A percentile compares a stretch with the other conserved stretches of the same genome.
These are phyloP conservation scores for Sebastes hubbsi DNA, from an alignment of 2,797 vertebrate species.

Conservation along the genomic window DNA sequence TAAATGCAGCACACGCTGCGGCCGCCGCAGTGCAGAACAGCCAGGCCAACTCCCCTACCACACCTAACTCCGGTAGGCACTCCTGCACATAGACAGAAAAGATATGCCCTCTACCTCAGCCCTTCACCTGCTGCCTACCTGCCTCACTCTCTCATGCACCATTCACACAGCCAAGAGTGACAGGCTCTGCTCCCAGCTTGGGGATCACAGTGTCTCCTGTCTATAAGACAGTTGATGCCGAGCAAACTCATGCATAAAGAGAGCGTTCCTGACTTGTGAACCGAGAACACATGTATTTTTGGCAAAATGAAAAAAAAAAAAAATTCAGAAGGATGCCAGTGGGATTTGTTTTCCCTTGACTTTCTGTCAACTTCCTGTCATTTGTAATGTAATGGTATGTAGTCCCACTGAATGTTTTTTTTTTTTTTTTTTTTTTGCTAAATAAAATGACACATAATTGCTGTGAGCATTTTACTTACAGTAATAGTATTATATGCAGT, in stretches of 20 bases:
- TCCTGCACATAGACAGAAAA: conserved; percentile 55
- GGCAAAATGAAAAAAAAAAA: conserved; percentile 44
- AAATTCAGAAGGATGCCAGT: conserved; percentile 62
- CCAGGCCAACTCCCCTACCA: conserved; percentile 97
- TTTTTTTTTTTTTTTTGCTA: conserved; percentile 10
- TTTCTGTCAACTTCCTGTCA: conserved; percentile 72
- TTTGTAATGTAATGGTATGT: conserved; percentile 74
- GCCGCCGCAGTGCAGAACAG: conserved; percentile 97
- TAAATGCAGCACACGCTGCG: conserved; percentile 87
- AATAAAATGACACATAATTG: conserved; percentile 59
- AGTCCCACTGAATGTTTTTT: conserved; percentile 48
- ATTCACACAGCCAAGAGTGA: conserved; percentile 78
- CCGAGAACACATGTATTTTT: conserved; percentile 79
- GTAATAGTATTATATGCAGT: conserved; percentile 30
- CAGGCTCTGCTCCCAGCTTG: conserved; percentile 80
- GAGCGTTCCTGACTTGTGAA: conserved; percentile 79
- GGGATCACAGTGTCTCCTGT: conserved; percentile 81
- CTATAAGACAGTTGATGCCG: conserved; percentile 81
- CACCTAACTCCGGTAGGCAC: conserved; percentile 94
- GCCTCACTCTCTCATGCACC: conserved; percentile 74
- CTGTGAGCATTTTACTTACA: conserved; percentile 65
- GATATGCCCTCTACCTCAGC: conserved; percentile 65
- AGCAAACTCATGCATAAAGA: conserved; percentile 83
- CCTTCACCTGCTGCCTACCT: conserved; percentile 68
- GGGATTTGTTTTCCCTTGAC: conserved; percentile 76